Evolutionary conservation across 2,888 invertebrate species (phyloP).

Genomic region (Schizaphis graminum): DNA sequence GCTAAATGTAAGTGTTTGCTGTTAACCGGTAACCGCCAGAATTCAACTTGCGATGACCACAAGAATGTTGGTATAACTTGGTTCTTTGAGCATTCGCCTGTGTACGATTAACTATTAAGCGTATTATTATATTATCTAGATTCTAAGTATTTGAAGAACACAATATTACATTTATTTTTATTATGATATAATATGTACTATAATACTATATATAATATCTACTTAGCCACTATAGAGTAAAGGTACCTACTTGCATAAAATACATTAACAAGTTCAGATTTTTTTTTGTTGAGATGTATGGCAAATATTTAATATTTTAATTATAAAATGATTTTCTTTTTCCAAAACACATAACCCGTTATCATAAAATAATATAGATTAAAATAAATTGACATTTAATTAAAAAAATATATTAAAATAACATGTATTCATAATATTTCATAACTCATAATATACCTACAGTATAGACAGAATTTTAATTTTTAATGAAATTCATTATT

Average conservation of each 20-base stretch:
- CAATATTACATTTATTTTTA: not conserved
- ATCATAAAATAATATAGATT: not conserved
- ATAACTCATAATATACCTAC: not conserved
- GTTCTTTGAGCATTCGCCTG: slow-evolving; percentile 25
- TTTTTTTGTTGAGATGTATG: not conserved
- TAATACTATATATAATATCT: no score
- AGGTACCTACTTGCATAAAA: not conserved
- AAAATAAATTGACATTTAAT: not conserved
- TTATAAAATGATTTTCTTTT: not conserved
- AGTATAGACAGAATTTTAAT: not conserved
- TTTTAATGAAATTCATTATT: not conserved
- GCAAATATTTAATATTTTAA: not conserved
- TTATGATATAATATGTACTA: not conserved
- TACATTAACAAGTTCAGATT: not conserved
- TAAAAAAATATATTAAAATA: not conserved
- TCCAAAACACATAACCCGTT: not conserved
- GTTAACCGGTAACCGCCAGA: slow-evolving; percentile 23
- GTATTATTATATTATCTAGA: slow-evolving; percentile 14
- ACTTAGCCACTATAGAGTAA: no score
- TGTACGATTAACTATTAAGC: not conserved
- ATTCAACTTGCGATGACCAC: slow-evolving; percentile 40
- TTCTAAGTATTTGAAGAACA: not conserved
- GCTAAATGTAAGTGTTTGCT: not conserved
- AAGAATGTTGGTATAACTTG: slow-evolving; percentile 34
- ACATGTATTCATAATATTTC: not conserved